Conservation (phyloP, 2,888 invertebrate species). For the Philhelius pedissequus region DNA sequence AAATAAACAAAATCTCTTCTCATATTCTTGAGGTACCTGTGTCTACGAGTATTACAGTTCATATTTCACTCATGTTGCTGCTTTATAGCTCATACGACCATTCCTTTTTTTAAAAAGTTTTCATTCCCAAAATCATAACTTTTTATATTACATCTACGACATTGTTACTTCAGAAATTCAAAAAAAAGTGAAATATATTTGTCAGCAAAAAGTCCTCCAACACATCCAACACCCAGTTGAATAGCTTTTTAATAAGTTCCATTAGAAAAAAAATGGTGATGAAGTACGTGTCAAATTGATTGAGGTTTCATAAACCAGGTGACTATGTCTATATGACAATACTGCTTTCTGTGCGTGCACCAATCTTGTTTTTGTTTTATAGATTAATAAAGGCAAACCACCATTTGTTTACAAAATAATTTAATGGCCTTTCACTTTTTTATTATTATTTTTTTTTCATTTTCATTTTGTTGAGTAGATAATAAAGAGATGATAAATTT, state of each 20-base stretch:
- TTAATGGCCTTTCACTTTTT: constrained; percentile 21
- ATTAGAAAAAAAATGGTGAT: neutral
- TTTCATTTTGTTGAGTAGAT: constrained; percentile 14
- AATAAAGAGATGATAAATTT: neutral
- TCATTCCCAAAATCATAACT: no score
- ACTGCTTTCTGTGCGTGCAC: neutral
- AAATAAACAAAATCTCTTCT: no score
- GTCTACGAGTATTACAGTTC: no score
- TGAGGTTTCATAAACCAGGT: neutral
- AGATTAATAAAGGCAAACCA: constrained; percentile 20
- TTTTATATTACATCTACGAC: no score
- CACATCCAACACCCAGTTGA: neutral
- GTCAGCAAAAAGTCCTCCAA: neutral
- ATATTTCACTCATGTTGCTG: no score
- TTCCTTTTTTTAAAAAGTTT: no score
- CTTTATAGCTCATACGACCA: no score
- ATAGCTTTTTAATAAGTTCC: neutral
- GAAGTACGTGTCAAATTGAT: neutral
- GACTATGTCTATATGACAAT: neutral
- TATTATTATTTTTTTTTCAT: neutral
- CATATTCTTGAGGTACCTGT: no score
- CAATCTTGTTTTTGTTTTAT: neutral
- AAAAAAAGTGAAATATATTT: neutral
- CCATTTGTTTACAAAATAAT: constrained; percentile 21
- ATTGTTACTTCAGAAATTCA: no score